Base-by-base conservation (phyloP, 2,113 vertebrate species). In the Notothenia coriiceps region DNA sequence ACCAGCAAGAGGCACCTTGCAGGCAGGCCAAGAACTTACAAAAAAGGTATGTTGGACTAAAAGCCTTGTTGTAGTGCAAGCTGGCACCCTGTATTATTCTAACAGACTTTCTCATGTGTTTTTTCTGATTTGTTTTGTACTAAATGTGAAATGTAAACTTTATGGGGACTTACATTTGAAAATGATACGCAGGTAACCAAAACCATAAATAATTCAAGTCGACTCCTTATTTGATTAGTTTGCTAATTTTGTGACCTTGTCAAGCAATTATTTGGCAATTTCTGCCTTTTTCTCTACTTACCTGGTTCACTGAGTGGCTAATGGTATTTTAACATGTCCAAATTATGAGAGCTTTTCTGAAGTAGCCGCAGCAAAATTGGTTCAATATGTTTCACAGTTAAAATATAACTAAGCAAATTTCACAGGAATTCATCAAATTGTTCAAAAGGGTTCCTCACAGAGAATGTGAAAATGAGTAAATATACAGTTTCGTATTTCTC, bases 161-260 rank as follows among this genome's bases (percentile, higher is more conserved):
- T 2, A 22, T 22, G 25, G n/a, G 52, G 47, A 67, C 18, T 60
- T 51, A 14, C 50, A 51, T n/a, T 6, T 60, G n/a, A 66, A 55
- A 61, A 75, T 43, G 71, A 40, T 50, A 4, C 46, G 25, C 74
- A 63, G 56, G 61, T 17, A 55, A 55, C 60, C 10, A 84, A 85
- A 80, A 70, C 56, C 85, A 90, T 88, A 88, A 90, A 92, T 89
- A 81, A 91, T 79, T 72, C 70, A 73, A 29, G 83, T 85, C 74
- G 71, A 77, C 79, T 85, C 49, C 79, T 90, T 90, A 92, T 94
- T 93, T 88, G 82, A 93, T 93, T 86, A 91, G 85, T 89, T 92
- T 90, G 86, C 82, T 82, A 89, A 92, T 93, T 93, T 89, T 93
- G 91, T 92, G 89, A 93, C 91, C 90, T 81, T 94, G 92, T 94